A percentile compares a stretch with the other conserved stretches of the same genome.
These are phyloP conservation scores for Watsonalla cultraria DNA, from an alignment of 2,888 invertebrate genomes.

Conservation along the genomic window DNA sequence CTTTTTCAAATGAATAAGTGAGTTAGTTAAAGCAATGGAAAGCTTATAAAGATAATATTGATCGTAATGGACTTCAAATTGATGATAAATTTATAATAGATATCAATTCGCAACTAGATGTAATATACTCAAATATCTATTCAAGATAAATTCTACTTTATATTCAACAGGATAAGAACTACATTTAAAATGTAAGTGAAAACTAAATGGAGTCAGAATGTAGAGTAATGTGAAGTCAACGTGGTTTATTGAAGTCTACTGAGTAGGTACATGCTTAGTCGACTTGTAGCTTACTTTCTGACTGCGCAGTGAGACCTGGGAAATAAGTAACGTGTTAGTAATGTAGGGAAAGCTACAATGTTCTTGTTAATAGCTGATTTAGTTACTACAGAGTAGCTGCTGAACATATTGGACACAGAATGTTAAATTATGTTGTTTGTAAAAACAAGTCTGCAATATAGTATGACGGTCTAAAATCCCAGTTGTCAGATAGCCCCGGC, in stretches of 20 bases:
- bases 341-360: conserved; percentile 15
- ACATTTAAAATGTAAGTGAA: neutral
- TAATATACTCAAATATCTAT: neutral
- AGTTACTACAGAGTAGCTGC: neutral
- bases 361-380: neutral
- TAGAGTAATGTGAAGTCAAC: conserved; percentile 9
- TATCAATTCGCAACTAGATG: neutral
- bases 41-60: too few relatives aligned
- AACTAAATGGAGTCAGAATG: conserved; percentile 1
- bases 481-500: too few relatives aligned
- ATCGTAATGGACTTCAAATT: too few relatives aligned
- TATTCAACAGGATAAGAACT: neutral
- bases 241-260: conserved; percentile 15
- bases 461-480: too few relatives aligned
- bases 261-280: conserved; percentile 57
- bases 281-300: conserved; percentile 69
- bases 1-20: too few relatives aligned
- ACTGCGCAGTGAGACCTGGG: conserved; percentile 76
- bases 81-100: neutral
- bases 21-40: too few relatives aligned
- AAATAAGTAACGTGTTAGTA: conserved; percentile 67
- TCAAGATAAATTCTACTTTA: neutral
- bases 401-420: too few relatives aligned
- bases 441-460: too few relatives aligned
- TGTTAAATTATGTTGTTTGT: too few relatives aligned